Percentiles rank a stretch among this genome's conserved stretches.
Conservation (phyloP, 2,888 invertebrate genomes). For the Spilarctia lutea region DNA sequence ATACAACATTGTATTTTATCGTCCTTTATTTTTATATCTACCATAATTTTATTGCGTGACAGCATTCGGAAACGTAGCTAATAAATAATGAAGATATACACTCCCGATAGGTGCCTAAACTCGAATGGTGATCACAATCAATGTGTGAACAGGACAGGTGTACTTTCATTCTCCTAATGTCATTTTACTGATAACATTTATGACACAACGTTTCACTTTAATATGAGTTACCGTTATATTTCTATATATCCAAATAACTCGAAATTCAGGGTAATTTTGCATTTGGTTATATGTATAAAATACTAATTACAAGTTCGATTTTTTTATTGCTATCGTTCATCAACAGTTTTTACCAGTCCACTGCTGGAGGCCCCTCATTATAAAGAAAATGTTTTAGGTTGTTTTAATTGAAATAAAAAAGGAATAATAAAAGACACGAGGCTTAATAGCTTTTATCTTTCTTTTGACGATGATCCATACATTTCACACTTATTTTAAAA, state of each 20-base stretch:
- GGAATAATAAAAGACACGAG: too few species aligned
- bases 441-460: not conserved
- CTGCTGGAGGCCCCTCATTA: too few species aligned
- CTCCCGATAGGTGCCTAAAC: constrained; percentile 33
- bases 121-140: constrained; percentile 59
- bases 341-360: too few species aligned
- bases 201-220: constrained; percentile 6
- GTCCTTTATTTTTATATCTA: constrained; percentile 37
- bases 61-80: constrained; percentile 33
- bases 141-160: constrained; percentile 64
- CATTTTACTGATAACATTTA: constrained; percentile 40
- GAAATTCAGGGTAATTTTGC: not conserved
- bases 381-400: too few species aligned
- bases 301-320: too few species aligned
- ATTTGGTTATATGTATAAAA: too few species aligned
- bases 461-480: not conserved
- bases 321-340: too few species aligned
- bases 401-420: too few species aligned
- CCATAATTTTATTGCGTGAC: constrained; percentile 41
- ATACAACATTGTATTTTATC: not conserved
- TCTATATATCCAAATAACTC: not conserved
- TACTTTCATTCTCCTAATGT: constrained; percentile 30
- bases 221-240: not conserved
- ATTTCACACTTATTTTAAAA: not conserved
- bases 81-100: constrained; percentile 42